These are phyloP conservation scores for Pomacea maculata DNA, from an alignment of 1,140 invertebrate genomes.

Conservation along the genomic window DNA sequence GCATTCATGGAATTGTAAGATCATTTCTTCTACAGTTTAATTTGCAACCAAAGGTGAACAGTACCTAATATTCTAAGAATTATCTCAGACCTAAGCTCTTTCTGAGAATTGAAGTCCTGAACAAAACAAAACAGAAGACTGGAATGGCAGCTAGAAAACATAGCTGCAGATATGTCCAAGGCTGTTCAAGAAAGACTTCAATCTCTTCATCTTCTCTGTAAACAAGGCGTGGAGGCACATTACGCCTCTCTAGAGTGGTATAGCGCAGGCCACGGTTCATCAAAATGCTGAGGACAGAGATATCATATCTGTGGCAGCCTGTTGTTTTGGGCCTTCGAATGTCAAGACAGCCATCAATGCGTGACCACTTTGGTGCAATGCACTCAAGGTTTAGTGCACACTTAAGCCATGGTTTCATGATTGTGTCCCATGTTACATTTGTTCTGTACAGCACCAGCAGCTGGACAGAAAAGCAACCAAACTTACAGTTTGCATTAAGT, in stretches of 20 bases:
- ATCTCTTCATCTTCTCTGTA: slow-evolving; percentile 17
- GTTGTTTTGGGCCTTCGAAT: slow-evolving; percentile 52
- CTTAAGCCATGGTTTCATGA: slow-evolving; percentile 57
- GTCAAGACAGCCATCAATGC: slow-evolving; percentile 48
- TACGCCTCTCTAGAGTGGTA: slow-evolving; percentile 37
- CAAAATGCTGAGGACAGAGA: slow-evolving; percentile 54
- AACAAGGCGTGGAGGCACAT: slow-evolving; percentile 26
- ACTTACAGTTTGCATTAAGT: too few relatives aligned
- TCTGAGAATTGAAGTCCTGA: too few relatives aligned
- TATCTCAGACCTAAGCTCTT: too few relatives aligned
- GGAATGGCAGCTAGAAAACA: slow-evolving; percentile 20
- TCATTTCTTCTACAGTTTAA: too few relatives aligned
- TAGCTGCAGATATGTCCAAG: slow-evolving; percentile 31
- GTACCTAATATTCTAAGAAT: too few relatives aligned
- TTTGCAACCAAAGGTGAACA: too few relatives aligned
- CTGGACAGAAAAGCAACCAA: background rate
- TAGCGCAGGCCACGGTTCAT: slow-evolving; percentile 47
- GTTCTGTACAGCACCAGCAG: slow-evolving; percentile 49
- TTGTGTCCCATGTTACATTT: slow-evolving; percentile 41
- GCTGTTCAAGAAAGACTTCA: slow-evolving; percentile 29
- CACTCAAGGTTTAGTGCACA: slow-evolving; percentile 52
- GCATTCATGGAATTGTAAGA: too few relatives aligned
- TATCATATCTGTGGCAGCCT: slow-evolving; percentile 56
- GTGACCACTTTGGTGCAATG: slow-evolving; percentile 44
- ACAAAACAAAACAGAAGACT: slow-evolving; percentile 1